Evolutionary conservation across 2,888 invertebrate species (phyloP), one percentile per base, ranked within the genome.

Genomic region (Ceraclea dissimilis): DNA sequence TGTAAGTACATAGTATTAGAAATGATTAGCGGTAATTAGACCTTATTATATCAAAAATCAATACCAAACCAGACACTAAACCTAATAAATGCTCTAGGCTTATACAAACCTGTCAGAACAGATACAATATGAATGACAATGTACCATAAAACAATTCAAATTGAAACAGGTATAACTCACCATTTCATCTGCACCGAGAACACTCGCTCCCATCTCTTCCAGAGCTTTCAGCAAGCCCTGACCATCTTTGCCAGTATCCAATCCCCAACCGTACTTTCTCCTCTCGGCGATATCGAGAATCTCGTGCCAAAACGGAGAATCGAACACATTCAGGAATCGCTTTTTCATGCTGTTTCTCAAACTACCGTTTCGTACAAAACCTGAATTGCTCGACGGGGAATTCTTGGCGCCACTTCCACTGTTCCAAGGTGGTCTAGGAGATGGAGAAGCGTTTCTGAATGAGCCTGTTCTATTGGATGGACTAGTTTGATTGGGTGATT

Each of bases 261-360:
- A 58, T 2, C 54, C 54, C 61, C 60, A 63, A 31, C 63, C 68
- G 63, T 70, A 77, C 71, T 78, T 75, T 67, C 78, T 73, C 71
- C 79, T 74, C 62, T 80, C 68, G 44, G 81, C 78, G 67, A 80
- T 70, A 65, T 80, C 79, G 65, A 80, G 73, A 60, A 82, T 68
- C 65, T 77, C 74, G 63, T 76, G 74, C 81, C 81, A 81, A 39
- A 79, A 74, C 47, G 77, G 67, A 13, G 72, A 75, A 62, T 77
- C 75, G 60, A 66, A 71, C 52, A 63, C 60, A 52, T 72, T 71
- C 55, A 65, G 67, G 33, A 70, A 71, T 63, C 71, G 71, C 69
- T 75, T 78, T 54, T 71, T 71, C 51, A 76, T 70, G 46, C 51
- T 56, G 55, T 75, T 76, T 51, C 78, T 70, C 34, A 76, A 67